Percentiles rank a stretch among this genome's conserved stretches.
These are phyloP conservation scores for Ctenomys sociabilis DNA, from an alignment of 2,113 vertebrate species.

Conservation along the genomic window DNA sequence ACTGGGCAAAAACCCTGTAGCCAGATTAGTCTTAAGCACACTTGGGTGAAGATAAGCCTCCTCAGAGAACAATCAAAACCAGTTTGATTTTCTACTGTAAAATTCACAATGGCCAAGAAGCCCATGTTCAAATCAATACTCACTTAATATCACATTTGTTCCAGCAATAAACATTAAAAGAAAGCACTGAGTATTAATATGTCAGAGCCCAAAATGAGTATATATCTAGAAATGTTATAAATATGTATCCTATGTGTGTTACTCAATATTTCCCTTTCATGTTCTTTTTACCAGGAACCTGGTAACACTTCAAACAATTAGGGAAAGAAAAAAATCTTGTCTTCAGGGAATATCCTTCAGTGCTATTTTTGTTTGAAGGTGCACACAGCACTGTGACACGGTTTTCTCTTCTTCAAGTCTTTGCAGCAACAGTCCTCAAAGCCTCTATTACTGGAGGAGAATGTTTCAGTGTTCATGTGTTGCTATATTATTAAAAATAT, in stretches of 20 bases:
- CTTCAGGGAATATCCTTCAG: slow-evolving; percentile 46
- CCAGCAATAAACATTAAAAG: slow-evolving; percentile 63
- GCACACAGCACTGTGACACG: accelerated
- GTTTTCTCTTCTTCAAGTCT: neutral
- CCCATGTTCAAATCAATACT: slow-evolving; percentile 67
- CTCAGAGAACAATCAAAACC: slow-evolving; percentile 56
- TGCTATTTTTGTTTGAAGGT: slow-evolving; percentile 40
- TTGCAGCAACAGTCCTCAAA: neutral
- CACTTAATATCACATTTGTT: slow-evolving; percentile 64
- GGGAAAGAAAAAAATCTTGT: neutral
- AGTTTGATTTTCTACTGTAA: slow-evolving; percentile 62
- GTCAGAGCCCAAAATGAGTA: slow-evolving; percentile 43
- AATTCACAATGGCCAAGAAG: slow-evolving; percentile 42
- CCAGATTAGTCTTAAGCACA: slow-evolving; percentile 45
- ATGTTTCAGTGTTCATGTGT: neutral
- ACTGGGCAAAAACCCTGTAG: slow-evolving; percentile 30
- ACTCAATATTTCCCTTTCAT: slow-evolving; percentile 50
- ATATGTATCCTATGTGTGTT: neutral
- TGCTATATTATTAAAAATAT: neutral
- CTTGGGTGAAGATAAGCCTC: neutral
- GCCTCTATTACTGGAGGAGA: neutral
- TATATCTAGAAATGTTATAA: slow-evolving; percentile 23
- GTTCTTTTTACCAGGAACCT: slow-evolving; percentile 59
- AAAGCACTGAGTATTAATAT: slow-evolving; percentile 25
- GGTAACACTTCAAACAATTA: slow-evolving; percentile 65